Evolutionary conservation across 1,140 invertebrate genomes (phyloP), one percentile per base, ranked within the genome.

Genomic region (Zaprionus ornatus): DNA sequence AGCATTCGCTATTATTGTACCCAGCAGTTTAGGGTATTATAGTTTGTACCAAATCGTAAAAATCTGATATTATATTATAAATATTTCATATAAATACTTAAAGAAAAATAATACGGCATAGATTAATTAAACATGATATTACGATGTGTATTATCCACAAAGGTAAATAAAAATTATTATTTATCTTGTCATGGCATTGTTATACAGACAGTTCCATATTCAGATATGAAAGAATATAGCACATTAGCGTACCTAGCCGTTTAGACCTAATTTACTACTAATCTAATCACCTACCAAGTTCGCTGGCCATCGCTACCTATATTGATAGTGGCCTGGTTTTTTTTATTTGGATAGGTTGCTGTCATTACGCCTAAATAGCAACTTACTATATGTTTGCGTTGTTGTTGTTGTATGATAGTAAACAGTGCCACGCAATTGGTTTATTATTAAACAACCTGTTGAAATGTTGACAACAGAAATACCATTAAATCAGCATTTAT

Each of bases 381-480:
- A 63, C 19, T 59, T 63, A 23, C 25, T 70, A 15, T 60, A 50
- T 57, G n/a, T 27, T 62, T 78, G 25, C 75, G 17, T 76, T 59
- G 60, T 40, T 72, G 37, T 73, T 50, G 27, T 60, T 48, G 54
- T 54, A 50, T 13, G 23, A 54, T 54, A 21, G 54, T 66, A 17
- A 40, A 86, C 72, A 80, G 32, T 87, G 81, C 59, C 35, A 65
- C 59, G 72, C 76, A 82, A 77, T 79, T 77, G 42, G 72, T 70
- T 87, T 64, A 67, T 76, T 88, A 78, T 80, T 83, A 83, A 78
- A 69, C 70, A 87, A 87, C 69, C 82, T 80, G 84, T 78, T 66
- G 56, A 78, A 88, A 87, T 78, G 19, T 61, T 64, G 32, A 56
- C 57, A 56, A 42, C 9, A 45, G n/a, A 45, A 45, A 45, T 17